These are phyloP conservation scores for Sinohyriopsis cumingii DNA, from an alignment of 2,888 invertebrate species.

Conservation along the genomic window DNA sequence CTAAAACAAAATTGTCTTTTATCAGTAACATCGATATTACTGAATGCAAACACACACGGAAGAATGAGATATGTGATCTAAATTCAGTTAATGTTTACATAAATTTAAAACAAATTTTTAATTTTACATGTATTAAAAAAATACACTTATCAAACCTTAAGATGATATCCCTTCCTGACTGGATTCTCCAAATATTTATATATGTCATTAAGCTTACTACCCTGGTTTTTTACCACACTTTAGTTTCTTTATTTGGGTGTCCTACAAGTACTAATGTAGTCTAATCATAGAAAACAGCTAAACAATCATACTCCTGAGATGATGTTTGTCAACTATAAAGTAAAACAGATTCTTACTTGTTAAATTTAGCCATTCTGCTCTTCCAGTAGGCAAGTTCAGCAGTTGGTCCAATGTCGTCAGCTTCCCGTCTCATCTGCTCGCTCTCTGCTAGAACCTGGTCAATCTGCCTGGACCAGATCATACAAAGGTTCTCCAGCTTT, in stretches of 20 bases:
- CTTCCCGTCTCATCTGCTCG: conserved; percentile 72
- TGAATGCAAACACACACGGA: too few relatives aligned
- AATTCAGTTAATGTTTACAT: background rate
- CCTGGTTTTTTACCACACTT: background rate
- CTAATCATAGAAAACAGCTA: background rate
- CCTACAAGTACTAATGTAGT: background rate
- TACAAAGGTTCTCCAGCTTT: conserved; percentile 70
- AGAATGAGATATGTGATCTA: background rate
- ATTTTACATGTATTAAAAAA: too few relatives aligned
- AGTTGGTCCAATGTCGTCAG: conserved; percentile 72
- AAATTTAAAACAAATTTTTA: too few relatives aligned
- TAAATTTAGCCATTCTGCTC: conserved; percentile 92
- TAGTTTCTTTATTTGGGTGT: background rate
- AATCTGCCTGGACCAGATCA: conserved; percentile 72
- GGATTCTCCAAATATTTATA: too few relatives aligned
- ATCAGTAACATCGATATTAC: too few relatives aligned
- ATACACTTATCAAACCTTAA: too few relatives aligned
- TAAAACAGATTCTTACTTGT: conserved; percentile 67
- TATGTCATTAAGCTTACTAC: too few relatives aligned
- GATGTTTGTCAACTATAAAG: background rate
- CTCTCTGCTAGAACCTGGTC: conserved; percentile 72
- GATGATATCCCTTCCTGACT: too few relatives aligned
- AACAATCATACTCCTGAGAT: background rate
- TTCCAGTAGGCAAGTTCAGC: conserved; percentile 91
- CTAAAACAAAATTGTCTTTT: conserved; percentile 41